Evolutionary conservation across 2,797 vertebrate species (phyloP).

Genomic region (Sebastes diaconus): DNA sequence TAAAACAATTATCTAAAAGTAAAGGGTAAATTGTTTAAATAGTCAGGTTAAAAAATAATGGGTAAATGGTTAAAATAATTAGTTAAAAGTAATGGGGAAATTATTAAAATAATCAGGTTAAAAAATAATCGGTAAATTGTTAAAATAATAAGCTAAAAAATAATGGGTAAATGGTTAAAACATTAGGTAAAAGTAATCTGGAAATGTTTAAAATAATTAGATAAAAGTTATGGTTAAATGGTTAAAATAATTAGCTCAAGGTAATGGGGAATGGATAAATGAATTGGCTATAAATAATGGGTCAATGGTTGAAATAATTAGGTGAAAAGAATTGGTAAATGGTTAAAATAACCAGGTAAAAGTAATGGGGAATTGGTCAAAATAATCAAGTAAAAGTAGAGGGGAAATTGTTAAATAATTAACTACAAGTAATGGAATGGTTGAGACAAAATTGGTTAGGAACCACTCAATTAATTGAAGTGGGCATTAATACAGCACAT

Average conservation of each 20-base stretch:
- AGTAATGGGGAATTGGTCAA: neutral
- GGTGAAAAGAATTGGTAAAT: neutral
- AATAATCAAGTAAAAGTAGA: neutral
- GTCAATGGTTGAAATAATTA: neutral
- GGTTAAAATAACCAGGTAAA: neutral
- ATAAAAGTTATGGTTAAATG: too few relatives aligned
- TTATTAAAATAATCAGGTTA: neutral
- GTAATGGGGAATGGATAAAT: neutral
- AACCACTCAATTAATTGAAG: neutral
- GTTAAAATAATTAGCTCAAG: neutral
- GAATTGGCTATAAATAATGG: neutral
- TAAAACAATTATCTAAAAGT: neutral
- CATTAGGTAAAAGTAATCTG: neutral
- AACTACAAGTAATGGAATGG: neutral
- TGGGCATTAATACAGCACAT: neutral
- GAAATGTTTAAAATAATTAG: neutral
- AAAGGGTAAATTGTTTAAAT: neutral
- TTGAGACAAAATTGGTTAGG: rapidly evolving
- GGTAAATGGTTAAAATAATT: too few relatives aligned
- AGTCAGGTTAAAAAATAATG: too few relatives aligned
- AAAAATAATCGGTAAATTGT: neutral
- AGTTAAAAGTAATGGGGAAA: too few relatives aligned
- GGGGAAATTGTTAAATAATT: neutral
- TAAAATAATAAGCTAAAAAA: too few relatives aligned
- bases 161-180: neutral